These are phyloP conservation scores for Istiophorus platypterus DNA, from an alignment of 2,113 vertebrate species.

Conservation along the genomic window DNA sequence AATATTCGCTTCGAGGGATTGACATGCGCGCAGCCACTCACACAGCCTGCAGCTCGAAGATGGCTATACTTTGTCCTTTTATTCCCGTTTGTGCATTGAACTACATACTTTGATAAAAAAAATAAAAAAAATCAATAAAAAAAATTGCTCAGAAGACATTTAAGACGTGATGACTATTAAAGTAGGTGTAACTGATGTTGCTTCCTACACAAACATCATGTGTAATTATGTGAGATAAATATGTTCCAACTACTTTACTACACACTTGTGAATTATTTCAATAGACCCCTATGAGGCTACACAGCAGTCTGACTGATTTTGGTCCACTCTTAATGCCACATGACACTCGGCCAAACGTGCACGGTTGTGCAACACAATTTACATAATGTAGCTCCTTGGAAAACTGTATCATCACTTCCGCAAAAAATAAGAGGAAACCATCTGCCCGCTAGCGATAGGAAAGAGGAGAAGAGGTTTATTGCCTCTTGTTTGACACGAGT, in stretches of 20 bases:
- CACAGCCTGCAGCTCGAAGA: conserved; percentile 48
- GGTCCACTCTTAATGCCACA: conserved; percentile 34
- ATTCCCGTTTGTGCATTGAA: conserved; percentile 5
- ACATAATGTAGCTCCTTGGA: conserved; percentile 59
- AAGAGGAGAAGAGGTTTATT: conserved; percentile 42
- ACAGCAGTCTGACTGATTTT: conserved; percentile 14
- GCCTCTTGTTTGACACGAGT: conserved; percentile 51
- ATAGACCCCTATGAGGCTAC: not conserved
- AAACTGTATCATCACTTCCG: conserved; percentile 75
- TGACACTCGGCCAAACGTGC: conserved; percentile 29
- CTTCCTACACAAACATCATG: not conserved
- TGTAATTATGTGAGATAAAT: not conserved
- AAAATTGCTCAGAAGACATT: not conserved
- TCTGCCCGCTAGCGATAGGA: conserved; percentile 24
- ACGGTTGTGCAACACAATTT: conserved; percentile 61
- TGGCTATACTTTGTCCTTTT: conserved; percentile 43
- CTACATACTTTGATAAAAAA: not conserved
- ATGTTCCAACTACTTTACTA: not conserved
- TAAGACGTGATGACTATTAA: not conserved
- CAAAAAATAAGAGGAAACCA: conserved; percentile 65
- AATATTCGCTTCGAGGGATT: conserved; percentile 47
- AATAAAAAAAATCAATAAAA: too few relatives aligned
- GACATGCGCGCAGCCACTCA: conserved; percentile 50
- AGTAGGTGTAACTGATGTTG: not conserved
- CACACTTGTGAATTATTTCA: conserved; percentile 1